Evolutionary conservation across 2,888 invertebrate species (phyloP), one percentile per base, ranked within the genome.

Genomic region (Apodemia duryi): DNA sequence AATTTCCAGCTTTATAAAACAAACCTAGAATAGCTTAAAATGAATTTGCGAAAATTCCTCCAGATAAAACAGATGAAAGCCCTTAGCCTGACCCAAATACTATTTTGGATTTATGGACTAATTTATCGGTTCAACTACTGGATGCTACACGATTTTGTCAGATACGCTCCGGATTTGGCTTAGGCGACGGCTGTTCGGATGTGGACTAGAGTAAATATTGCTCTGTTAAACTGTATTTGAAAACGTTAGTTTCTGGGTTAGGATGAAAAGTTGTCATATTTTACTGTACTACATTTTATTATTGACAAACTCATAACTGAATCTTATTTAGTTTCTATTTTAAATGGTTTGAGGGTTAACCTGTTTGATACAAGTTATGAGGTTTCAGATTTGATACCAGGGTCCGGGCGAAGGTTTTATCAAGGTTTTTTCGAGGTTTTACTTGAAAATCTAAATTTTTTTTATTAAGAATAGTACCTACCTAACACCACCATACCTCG

Each of bases 21-120:
- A 61, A 61, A 41, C 11, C n/a, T 9, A n/a, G 41, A 61, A 61
- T 61, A 61, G 38, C 4, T 5, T 10, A 13, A 32, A 21, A 61
- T 41, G 32, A 41, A 61, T 41, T 21, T 61, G 61, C 38, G 41
- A 38, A 62, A 62, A 62, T 46, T 46, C 57, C 3, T 49, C 51
- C 41, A 57, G 46, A 21, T 62, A 57, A 52, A 52, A 63, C 65
- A 38, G 62, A 60, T 35, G 63, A 60, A 65, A 68, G 63, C 38
- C 51, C 62, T 61, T 63, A 65, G 61, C 64, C 63, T 74, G 72
- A 72, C 74, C 76, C 74, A 73, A 73, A 73, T 75, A 77, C 73
- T 68, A 73, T 72, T 74, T 75, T 68, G 68, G 78, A 84, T 83
- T 82, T 81, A 83, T 81, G 80, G 78, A 80, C 80, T 82, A 82